Conservation (phyloP, 37 sponge, comb jelly and placozoan species). For the Halichondria panicea region DNA sequence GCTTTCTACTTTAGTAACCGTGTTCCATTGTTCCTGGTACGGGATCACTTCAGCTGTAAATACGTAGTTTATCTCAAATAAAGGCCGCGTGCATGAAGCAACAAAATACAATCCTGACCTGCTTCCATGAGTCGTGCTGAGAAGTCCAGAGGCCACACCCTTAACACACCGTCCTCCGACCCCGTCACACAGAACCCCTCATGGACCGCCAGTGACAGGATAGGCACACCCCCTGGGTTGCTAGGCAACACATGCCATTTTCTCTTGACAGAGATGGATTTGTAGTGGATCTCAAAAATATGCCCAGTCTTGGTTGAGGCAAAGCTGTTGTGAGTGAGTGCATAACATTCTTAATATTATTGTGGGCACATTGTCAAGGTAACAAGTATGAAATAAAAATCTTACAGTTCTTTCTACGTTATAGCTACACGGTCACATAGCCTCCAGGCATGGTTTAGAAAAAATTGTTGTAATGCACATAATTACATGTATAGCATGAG, state of each 20-base stretch:
- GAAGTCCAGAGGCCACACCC: constrained; percentile 89
- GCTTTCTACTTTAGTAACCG: too few relatives aligned
- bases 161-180: constrained; percentile 76
- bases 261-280: constrained; percentile 44
- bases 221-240: constrained; percentile 42
- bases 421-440: too few relatives aligned
- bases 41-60: too few relatives aligned
- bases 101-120: constrained; percentile 34
- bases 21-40: too few relatives aligned
- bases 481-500: too few relatives aligned
- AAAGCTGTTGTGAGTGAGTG: constrained; percentile 30
- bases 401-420: too few relatives aligned
- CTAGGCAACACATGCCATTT: constrained; percentile 68
- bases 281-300: constrained; percentile 73
- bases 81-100: too few relatives aligned
- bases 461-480: too few relatives aligned
- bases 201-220: constrained; percentile 66
- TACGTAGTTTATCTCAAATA: too few relatives aligned
- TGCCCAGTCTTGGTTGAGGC: constrained; percentile 64
- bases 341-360: neutral
- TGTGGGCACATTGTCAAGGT: too few relatives aligned
- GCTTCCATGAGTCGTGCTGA: constrained; percentile 77
- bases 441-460: too few relatives aligned
- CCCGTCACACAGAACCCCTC: constrained; percentile 83
- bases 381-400: too few relatives aligned